Percentiles rank a stretch among this genome's conserved stretches.
These are phyloP conservation scores for Pogonomyrmex barbatus DNA, from an alignment of 1,140 invertebrate genomes.

Conservation along the genomic window DNA sequence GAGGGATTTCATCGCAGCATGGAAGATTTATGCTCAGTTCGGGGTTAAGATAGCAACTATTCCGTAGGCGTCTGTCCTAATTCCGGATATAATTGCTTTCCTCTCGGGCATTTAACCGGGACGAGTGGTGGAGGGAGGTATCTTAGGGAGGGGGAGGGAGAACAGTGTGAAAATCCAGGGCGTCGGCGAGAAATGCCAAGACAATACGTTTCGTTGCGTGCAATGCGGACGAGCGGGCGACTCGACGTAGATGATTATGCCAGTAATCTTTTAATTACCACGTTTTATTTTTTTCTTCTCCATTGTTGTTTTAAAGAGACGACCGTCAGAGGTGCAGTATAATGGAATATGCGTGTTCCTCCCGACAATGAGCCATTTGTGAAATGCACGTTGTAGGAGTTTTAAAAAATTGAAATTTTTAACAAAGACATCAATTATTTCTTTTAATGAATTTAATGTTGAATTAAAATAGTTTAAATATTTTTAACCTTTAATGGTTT, in stretches of 20 bases:
- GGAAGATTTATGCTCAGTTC: conserved; percentile 46
- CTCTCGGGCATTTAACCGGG: conserved; percentile 53
- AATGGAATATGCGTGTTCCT: conserved; percentile 19
- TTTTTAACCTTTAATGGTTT: background rate
- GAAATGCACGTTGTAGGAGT: background rate
- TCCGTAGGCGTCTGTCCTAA: conserved; percentile 62
- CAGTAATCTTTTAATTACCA: conserved; percentile 58
- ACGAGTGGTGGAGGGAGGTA: conserved; percentile 27
- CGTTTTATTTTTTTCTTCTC: conserved; percentile 32
- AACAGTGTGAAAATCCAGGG: conserved; percentile 44
- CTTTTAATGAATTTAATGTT: background rate
- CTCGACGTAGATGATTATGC: conserved; percentile 50
- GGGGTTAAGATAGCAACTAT: conserved; percentile 59
- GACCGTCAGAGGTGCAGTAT: conserved; percentile 29
- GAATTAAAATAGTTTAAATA: background rate
- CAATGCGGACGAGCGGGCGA: conserved; percentile 17
- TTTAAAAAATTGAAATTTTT: conserved; percentile 1
- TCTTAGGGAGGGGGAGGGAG: background rate
- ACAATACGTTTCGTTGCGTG: conserved; percentile 54
- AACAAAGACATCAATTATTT: conserved; percentile 23
- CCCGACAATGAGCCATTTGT: conserved; percentile 34
- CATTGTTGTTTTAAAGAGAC: conserved; percentile 32
- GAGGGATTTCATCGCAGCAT: conserved; percentile 52
- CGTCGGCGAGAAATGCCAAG: conserved; percentile 54
- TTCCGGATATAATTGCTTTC: conserved; percentile 60